These are phyloP conservation scores for Plestiodon gilberti DNA, from an alignment of 2,113 vertebrate genomes.

Conservation along the genomic window DNA sequence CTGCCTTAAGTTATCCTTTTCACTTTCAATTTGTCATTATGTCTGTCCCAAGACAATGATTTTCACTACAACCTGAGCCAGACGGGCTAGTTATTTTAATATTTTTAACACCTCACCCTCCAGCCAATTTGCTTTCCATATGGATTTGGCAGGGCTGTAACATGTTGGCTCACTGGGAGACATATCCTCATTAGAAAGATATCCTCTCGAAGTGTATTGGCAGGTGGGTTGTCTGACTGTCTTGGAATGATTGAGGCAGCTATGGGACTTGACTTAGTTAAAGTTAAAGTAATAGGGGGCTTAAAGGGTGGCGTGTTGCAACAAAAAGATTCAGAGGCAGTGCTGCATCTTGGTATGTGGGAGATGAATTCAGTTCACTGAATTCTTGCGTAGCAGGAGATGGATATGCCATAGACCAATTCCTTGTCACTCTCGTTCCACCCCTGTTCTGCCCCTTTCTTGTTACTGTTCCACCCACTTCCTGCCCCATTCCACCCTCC, in stretches of 20 bases:
- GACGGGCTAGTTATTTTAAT: background rate
- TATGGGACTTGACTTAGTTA: background rate
- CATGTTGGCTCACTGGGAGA: background rate
- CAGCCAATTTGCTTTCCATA: constrained; percentile 3
- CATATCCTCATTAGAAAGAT: constrained; percentile 12
- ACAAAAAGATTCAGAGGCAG: background rate
- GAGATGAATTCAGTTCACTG: background rate
- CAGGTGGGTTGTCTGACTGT: constrained; percentile 6
- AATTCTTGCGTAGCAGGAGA: background rate
- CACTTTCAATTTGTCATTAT: constrained; percentile 30
- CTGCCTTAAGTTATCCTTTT: constrained; percentile 22
- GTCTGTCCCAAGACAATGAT: constrained; percentile 4
- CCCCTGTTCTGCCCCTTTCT: too few species aligned
- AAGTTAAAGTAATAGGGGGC: background rate
- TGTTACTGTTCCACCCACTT: too few species aligned
- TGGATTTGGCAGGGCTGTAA: background rate
- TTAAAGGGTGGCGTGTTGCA: background rate
- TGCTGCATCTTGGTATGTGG: background rate
- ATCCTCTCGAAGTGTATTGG: constrained; percentile 4
- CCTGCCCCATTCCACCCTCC: too few species aligned
- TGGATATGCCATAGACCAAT: background rate
- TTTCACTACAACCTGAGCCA: constrained; percentile 4
- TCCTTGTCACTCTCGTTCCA: too few species aligned
- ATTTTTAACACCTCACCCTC: background rate
- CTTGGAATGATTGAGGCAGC: background rate